phyloP scores from a whole-genome alignment of 2,113 vertebrate genomes.

The Coreoperca whiteheadi region DNA sequence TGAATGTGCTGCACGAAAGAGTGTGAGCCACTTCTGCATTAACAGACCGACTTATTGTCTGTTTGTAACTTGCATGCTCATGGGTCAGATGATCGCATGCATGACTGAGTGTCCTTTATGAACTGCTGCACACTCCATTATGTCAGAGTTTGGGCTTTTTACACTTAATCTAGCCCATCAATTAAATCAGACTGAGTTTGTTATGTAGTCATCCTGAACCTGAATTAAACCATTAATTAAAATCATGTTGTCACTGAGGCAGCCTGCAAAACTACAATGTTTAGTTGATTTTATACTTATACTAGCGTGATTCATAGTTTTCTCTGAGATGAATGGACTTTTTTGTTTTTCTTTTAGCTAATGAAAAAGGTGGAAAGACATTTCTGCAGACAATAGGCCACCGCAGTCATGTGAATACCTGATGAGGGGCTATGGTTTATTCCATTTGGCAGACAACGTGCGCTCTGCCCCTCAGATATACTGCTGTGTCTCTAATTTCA shows the following conservation, averaged over 20 bases:
- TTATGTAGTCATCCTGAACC: slow-evolving; percentile 16
- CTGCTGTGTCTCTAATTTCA: slow-evolving; percentile 79
- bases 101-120: slow-evolving; percentile 64
- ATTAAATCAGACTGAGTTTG: slow-evolving; percentile 33
- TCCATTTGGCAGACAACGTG: slow-evolving; percentile 65
- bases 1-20: slow-evolving; percentile 50
- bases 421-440: slow-evolving; percentile 64
- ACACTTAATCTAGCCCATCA: slow-evolving; percentile 57
- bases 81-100: slow-evolving; percentile 72
- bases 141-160: slow-evolving; percentile 40
- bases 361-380: slow-evolving; percentile 1
- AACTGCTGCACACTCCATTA: slow-evolving; percentile 43
- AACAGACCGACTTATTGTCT: slow-evolving; percentile 59
- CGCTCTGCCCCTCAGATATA: slow-evolving; percentile 77
- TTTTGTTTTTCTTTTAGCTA: slow-evolving; percentile 16
- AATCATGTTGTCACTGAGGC: slow-evolving; percentile 5
- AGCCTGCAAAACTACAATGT: background rate
- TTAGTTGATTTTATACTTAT: background rate
- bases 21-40: slow-evolving; percentile 26
- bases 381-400: slow-evolving; percentile 41
- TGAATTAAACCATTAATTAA: background rate
- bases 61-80: slow-evolving; percentile 58
- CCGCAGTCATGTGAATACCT: slow-evolving; percentile 34
- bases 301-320: background rate
- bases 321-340: background rate